Conservation (phyloP, 2,888 invertebrate genomes). For the Epinotia ramella region DNA sequence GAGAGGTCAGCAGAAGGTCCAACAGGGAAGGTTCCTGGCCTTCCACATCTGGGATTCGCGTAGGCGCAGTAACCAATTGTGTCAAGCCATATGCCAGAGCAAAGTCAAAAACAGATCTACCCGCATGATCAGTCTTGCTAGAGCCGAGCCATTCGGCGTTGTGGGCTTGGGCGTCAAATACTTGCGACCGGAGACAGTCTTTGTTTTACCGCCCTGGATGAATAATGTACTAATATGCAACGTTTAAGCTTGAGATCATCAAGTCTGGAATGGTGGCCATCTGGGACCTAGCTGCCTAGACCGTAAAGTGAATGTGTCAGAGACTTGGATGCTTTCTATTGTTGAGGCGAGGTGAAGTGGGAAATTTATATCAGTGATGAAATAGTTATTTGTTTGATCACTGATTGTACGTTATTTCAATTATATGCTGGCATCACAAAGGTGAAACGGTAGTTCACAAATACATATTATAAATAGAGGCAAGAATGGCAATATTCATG, state of each 20-base stretch:
- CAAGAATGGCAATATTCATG: slow-evolving; percentile 29
- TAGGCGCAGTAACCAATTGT: no score
- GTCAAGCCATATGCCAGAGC: no score
- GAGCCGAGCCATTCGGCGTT: no score
- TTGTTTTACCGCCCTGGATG: no score
- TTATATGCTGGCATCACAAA: neutral
- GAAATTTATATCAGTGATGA: neutral
- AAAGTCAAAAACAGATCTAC: no score
- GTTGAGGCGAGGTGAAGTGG: neutral
- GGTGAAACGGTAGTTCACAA: neutral
- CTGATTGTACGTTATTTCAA: neutral
- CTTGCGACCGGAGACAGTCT: no score
- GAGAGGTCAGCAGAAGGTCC: no score
- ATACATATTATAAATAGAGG: slow-evolving; percentile 7
- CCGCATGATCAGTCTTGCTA: no score
- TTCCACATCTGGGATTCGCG: no score
- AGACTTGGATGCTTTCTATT: neutral
- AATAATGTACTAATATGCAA: neutral
- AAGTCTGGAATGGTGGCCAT: neutral
- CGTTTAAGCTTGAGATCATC: neutral
- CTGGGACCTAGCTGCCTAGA: neutral
- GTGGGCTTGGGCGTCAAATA: no score
- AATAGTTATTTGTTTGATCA: no score
- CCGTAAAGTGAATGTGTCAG: neutral
- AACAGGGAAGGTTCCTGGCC: no score